These are phyloP conservation scores for Bemisia tabaci DNA, from an alignment of 1,140 invertebrate species.

Conservation along the genomic window DNA sequence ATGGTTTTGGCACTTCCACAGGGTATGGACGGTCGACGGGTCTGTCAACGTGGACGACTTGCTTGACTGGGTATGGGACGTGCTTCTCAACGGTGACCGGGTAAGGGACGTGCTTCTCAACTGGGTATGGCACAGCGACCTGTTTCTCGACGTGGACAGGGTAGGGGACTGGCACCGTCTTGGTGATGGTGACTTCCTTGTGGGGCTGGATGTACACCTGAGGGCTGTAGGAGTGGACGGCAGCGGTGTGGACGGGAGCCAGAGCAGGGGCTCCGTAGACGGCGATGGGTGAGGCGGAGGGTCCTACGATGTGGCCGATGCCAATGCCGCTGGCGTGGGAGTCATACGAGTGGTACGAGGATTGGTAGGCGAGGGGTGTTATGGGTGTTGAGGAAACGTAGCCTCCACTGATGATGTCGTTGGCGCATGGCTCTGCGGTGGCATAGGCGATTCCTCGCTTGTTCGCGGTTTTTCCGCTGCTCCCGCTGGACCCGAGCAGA, in stretches of 20 bases:
- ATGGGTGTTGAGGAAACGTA: background rate
- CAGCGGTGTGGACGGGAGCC: background rate
- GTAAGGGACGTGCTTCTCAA: conserved; percentile 18
- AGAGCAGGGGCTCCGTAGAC: conserved; percentile 27
- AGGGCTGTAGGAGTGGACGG: background rate
- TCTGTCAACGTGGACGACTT: conserved; percentile 19
- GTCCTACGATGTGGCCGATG: conserved; percentile 19
- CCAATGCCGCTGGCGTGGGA: conserved; percentile 30
- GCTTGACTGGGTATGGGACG: conserved; percentile 25
- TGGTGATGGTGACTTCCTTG: conserved; percentile 55
- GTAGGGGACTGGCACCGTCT: conserved; percentile 48
- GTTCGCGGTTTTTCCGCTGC: conserved; percentile 25
- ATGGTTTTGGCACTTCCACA: conserved; percentile 17
- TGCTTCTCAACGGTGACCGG: conserved; percentile 18
- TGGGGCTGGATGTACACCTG: conserved; percentile 30
- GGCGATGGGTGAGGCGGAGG: conserved; percentile 33
- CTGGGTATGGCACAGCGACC: conserved; percentile 39
- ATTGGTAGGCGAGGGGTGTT: background rate
- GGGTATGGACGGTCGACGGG: conserved; percentile 19
- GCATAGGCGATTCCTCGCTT: conserved; percentile 21
- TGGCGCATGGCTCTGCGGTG: conserved; percentile 33
- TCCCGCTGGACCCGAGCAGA: conserved; percentile 18
- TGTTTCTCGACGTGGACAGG: conserved; percentile 31
- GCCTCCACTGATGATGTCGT: conserved; percentile 6
- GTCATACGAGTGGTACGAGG: too few species aligned